Evolutionary conservation across 37 sponge, comb jelly and placozoan species (phyloP).

Genomic region (Bolinopsis microptera): DNA sequence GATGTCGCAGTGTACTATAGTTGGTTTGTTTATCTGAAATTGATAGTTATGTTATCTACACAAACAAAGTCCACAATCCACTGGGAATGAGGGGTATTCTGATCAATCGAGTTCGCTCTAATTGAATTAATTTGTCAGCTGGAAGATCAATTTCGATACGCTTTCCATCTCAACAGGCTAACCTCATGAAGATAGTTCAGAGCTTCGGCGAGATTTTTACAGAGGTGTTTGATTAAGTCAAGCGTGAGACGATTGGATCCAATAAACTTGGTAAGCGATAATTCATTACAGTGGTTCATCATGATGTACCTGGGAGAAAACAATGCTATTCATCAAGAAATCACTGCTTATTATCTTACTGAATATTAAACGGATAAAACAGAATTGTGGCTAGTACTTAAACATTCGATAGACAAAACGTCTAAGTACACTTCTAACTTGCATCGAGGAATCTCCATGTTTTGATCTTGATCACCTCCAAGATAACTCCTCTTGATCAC

Average conservation of each 20-base stretch:
- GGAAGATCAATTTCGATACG: no score
- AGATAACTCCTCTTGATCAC: neutral
- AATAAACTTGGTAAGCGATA: neutral
- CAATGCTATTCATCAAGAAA: no score
- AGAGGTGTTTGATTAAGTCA: neutral
- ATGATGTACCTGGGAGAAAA: neutral
- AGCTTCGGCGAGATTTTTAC: neutral
- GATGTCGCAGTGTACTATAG: slow-evolving; percentile 49
- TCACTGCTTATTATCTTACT: no score
- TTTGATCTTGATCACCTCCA: neutral
- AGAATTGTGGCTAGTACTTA: no score
- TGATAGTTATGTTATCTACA: no score
- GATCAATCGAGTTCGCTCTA: no score
- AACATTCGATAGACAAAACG: no score
- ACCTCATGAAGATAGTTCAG: neutral
- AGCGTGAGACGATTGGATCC: neutral
- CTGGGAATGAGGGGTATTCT: no score
- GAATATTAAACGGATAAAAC: no score
- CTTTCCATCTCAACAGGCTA: neutral
- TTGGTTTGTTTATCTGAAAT: neutral
- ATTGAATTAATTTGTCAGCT: no score
- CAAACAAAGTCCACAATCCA: no score
- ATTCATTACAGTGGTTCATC: neutral
- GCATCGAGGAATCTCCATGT: neutral
- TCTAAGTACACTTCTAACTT: no score